Evolutionary conservation across 2,113 vertebrate species (phyloP).

Genomic region (Uria lomvia): DNA sequence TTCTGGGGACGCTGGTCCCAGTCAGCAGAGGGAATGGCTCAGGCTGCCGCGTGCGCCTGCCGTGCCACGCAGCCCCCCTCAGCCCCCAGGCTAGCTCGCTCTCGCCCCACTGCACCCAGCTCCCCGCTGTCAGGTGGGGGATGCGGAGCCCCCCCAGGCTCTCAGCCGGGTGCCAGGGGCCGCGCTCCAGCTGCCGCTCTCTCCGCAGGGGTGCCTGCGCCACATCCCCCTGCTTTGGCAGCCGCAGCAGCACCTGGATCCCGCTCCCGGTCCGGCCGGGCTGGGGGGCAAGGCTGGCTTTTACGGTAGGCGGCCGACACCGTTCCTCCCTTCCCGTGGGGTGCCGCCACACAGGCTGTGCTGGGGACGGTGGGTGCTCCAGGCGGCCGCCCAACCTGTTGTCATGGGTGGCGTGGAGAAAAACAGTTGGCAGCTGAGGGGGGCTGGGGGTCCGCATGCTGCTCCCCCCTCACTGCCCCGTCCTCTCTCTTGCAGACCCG

Average conservation of each 20-base stretch:
- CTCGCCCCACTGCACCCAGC: accelerated
- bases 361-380: background rate
- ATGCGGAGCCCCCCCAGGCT: accelerated
- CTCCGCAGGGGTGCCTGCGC: background rate
- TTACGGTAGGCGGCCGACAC: background rate
- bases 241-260: background rate
- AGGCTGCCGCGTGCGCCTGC: background rate
- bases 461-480: background rate
- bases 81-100: accelerated
- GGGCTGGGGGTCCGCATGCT: background rate
- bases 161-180: background rate
- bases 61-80: background rate
- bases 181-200: background rate
- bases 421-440: background rate
- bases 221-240: accelerated
- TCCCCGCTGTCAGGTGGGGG: background rate
- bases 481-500: constrained; percentile 62
- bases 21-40: background rate
- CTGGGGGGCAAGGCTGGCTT: background rate
- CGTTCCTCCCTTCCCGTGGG: background rate
- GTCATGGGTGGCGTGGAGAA: background rate
- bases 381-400: background rate
- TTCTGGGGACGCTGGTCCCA: background rate
- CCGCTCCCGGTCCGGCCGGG: accelerated
- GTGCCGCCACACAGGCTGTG: background rate